A percentile compares a stretch with the other conserved stretches of the same genome.
phyloP scores from a whole-genome alignment of 1,140 invertebrate species.

The Hyles vespertilio region DNA sequence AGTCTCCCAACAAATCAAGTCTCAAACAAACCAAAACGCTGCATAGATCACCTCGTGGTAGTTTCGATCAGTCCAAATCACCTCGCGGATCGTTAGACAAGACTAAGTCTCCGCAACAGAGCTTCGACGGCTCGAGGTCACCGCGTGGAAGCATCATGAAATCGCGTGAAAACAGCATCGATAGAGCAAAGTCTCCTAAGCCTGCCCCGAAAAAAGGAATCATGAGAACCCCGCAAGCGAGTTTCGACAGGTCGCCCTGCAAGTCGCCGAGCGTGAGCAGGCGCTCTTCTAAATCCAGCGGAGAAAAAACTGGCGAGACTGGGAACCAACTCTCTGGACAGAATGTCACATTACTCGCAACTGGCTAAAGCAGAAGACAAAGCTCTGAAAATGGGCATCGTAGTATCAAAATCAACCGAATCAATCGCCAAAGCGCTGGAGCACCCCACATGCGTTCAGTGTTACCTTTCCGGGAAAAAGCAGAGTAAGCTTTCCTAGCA shows the following conservation, averaged over 20 bases:
- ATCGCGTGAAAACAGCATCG: constrained; percentile 64
- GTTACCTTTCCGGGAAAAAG: constrained; percentile 77
- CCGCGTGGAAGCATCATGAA: constrained; percentile 66
- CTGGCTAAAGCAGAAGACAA: constrained; percentile 71
- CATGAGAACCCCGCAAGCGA: constrained; percentile 71
- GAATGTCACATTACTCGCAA: constrained; percentile 71
- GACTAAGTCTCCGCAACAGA: constrained; percentile 65
- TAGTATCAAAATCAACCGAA: constrained; percentile 73
- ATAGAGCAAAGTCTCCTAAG: constrained; percentile 66
- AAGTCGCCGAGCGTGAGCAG: constrained; percentile 68
- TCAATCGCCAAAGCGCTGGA: constrained; percentile 77
- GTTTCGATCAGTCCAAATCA: constrained; percentile 61
- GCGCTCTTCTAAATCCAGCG: constrained; percentile 64
- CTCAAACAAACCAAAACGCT: constrained; percentile 60
- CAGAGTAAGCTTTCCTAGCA: constrained; percentile 78
- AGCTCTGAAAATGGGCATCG: constrained; percentile 73
- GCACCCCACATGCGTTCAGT: constrained; percentile 81
- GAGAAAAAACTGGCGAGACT: constrained; percentile 66
- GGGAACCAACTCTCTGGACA: constrained; percentile 70
- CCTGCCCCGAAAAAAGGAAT: constrained; percentile 70
- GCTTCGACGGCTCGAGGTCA: constrained; percentile 64
- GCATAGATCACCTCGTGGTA: constrained; percentile 64
- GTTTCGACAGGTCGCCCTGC: constrained; percentile 67
- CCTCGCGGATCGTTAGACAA: constrained; percentile 65
- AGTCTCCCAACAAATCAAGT: constrained; percentile 73